These are phyloP conservation scores for Podocnemis expansa DNA, from an alignment of 2,113 vertebrate genomes.

Conservation along the genomic window DNA sequence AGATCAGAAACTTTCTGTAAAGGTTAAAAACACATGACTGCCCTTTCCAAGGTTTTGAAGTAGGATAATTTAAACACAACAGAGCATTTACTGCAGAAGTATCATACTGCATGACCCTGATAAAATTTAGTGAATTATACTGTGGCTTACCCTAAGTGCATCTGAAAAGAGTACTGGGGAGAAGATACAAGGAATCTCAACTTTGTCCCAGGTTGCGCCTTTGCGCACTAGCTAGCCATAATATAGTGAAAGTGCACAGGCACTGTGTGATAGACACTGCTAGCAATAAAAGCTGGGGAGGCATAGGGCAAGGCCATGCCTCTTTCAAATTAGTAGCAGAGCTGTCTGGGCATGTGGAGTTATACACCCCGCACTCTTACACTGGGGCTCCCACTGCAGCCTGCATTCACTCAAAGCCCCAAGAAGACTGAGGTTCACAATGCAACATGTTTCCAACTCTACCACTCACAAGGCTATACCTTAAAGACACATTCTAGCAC, in stretches of 20 bases:
- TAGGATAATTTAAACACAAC: neutral
- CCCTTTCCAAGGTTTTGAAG: neutral
- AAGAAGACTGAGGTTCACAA: neutral
- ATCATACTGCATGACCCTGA: neutral
- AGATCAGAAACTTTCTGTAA: neutral
- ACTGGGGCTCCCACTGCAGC: neutral
- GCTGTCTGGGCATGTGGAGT: neutral
- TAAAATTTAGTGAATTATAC: neutral
- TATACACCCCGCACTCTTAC: neutral
- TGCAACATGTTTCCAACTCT: neutral
- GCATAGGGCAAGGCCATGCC: neutral
- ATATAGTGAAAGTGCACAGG: neutral
- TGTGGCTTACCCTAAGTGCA: neutral
- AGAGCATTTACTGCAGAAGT: neutral
- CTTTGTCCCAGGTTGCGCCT: fast-evolving
- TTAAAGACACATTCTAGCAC: fast-evolving
- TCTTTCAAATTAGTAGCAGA: neutral
- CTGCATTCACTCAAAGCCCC: neutral
- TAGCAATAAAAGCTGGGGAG: neutral
- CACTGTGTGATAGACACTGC: neutral
- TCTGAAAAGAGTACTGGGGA: neutral
- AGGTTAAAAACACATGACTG: neutral
- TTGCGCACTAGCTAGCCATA: neutral
- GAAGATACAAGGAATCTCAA: neutral
- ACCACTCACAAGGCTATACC: neutral